phyloP scores from a whole-genome alignment of 2,113 vertebrate genomes.

The Alexandromys fortis region DNA sequence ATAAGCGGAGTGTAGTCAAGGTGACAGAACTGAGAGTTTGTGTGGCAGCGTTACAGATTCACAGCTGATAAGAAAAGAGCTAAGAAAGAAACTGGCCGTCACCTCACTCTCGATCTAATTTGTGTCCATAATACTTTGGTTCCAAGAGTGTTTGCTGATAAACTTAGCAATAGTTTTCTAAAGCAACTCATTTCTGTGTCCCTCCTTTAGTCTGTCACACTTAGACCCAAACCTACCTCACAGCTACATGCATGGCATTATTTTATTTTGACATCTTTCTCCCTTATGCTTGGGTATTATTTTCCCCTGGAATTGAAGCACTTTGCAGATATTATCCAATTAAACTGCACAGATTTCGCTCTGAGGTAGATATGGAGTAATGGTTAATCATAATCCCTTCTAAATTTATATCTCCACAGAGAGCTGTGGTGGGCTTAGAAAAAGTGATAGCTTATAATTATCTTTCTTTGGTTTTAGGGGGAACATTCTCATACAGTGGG shows the following conservation, averaged over 20 bases:
- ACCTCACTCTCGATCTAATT: neutral
- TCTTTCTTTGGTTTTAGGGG: constrained; percentile 50
- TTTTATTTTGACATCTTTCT: neutral
- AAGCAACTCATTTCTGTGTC: constrained; percentile 7
- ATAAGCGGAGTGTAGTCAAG: neutral
- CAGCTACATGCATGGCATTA: constrained; percentile 15
- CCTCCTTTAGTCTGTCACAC: constrained; percentile 41
- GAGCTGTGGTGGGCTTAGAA: constrained; percentile 29
- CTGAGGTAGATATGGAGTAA: constrained; percentile 58
- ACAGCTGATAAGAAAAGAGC: neutral
- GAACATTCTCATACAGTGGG: neutral
- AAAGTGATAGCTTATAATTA: constrained; percentile 67
- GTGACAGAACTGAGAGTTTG: neutral
- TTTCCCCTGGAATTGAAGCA: constrained; percentile 53
- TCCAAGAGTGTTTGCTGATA: constrained; percentile 37
- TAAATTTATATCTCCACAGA: constrained; percentile 59
- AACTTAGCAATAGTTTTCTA: constrained; percentile 43
- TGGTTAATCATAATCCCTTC: constrained; percentile 55
- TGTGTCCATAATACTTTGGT: neutral
- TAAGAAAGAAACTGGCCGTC: neutral
- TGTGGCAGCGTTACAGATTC: neutral
- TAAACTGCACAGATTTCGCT: constrained; percentile 58
- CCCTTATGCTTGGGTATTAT: constrained; percentile 30
- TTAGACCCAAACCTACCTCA: constrained; percentile 40
- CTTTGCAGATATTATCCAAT: constrained; percentile 71